These are phyloP conservation scores for Drosophila anceps DNA, from an alignment of 2,888 invertebrate genomes.

Conservation along the genomic window DNA sequence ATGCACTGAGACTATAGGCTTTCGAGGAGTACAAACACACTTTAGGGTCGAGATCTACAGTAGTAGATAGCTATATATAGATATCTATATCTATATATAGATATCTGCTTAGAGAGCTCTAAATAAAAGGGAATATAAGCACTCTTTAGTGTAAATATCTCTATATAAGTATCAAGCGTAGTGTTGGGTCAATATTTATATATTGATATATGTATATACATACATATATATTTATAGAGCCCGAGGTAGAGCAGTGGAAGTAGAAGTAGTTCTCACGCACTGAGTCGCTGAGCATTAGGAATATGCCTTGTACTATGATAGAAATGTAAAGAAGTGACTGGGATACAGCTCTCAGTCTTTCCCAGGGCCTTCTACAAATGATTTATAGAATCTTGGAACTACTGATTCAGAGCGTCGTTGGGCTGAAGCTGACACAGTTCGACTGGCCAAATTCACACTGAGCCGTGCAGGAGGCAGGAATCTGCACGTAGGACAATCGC, in stretches of 20 bases:
- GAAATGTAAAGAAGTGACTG: background rate
- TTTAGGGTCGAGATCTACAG: background rate
- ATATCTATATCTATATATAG: background rate
- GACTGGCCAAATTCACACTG: background rate
- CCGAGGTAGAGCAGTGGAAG: background rate
- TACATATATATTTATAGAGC: background rate
- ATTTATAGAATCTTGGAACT: background rate
- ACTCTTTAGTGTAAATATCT: background rate
- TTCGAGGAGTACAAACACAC: background rate
- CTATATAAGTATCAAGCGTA: background rate
- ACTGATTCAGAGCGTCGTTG: background rate
- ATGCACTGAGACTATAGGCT: background rate
- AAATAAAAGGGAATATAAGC: background rate
- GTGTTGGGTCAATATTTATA: background rate
- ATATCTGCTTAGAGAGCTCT: background rate
- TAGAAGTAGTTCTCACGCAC: background rate
- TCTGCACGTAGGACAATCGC: background rate
- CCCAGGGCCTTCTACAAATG: background rate
- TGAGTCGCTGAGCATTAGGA: background rate
- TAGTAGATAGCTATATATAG: background rate
- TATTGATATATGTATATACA: too few species aligned
- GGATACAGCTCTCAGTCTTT: background rate
- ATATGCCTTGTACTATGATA: background rate
- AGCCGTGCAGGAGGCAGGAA: background rate
- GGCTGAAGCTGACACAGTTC: background rate